Percentiles rank a stretch among this genome's conserved stretches.
These are phyloP conservation scores for Bradypodion ventrale DNA, from an alignment of 2,797 vertebrate species.

Conservation along the genomic window DNA sequence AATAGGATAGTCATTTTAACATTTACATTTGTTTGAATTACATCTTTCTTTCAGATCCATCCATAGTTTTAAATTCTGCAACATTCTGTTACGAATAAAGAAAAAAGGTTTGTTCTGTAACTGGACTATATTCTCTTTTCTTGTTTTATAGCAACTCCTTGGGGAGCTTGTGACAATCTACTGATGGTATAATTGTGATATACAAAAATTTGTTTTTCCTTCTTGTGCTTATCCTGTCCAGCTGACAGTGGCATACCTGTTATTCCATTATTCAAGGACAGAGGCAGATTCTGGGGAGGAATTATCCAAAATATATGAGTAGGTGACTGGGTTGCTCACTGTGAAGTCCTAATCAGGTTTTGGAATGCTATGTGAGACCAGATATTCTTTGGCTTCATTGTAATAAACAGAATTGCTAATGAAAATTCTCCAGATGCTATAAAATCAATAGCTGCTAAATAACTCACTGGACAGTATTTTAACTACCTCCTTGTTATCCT, in stretches of 20 bases:
- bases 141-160: background rate
- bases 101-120: background rate
- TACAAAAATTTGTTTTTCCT: background rate
- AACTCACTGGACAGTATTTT: slow-evolving; percentile 14
- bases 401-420: slow-evolving; percentile 22
- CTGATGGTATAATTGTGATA: background rate
- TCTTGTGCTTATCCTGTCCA: background rate
- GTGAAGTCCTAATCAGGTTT: slow-evolving; percentile 11
- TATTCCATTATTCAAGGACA: background rate
- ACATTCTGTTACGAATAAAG: no score
- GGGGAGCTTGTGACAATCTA: background rate
- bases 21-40: no score
- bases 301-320: background rate
- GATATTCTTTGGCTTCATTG: slow-evolving; percentile 18
- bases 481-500: slow-evolving; percentile 27
- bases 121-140: background rate
- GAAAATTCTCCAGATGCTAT: slow-evolving; percentile 13
- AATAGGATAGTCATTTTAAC: no score
- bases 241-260: background rate
- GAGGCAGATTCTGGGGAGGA: background rate
- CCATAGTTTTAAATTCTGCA: no score
- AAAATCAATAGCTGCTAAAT: slow-evolving; percentile 14
- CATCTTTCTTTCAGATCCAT: no score
- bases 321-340: background rate
- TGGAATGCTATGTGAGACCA: background rate